These are phyloP conservation scores for Sminthopsis crassicaudata DNA, from an alignment of 2,113 vertebrate species.

Conservation along the genomic window DNA sequence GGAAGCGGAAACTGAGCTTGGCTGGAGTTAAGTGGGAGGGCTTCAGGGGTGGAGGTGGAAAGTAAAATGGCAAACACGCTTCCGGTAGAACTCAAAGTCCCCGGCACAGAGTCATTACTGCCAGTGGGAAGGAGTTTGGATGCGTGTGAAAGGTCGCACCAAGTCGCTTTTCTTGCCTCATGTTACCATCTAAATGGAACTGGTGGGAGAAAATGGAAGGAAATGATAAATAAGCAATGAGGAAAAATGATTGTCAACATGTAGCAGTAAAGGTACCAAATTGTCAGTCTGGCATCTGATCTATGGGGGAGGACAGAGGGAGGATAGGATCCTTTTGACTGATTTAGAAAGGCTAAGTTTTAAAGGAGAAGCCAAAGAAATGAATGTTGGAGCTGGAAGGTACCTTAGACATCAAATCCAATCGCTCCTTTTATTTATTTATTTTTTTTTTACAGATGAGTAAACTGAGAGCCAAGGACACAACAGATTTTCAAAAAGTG, in stretches of 20 bases:
- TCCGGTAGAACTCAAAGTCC: background rate
- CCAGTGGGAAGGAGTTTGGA: background rate
- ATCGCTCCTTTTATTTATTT: background rate
- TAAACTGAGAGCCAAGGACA: background rate
- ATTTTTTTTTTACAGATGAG: background rate
- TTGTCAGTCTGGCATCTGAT: background rate
- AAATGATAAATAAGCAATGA: background rate
- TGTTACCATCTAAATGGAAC: background rate
- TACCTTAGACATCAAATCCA: background rate
- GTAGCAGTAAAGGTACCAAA: background rate
- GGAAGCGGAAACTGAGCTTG: background rate
- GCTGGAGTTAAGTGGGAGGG: background rate
- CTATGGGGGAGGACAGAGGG: fast-evolving
- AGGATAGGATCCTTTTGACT: too few relatives aligned
- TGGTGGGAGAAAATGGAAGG: background rate
- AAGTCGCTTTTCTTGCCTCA: background rate
- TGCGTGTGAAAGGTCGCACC: background rate
- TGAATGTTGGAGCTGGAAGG: background rate
- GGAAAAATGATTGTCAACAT: background rate
- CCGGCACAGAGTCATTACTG: background rate
- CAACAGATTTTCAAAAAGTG: background rate
- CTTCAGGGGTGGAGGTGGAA: background rate
- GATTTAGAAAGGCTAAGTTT: background rate
- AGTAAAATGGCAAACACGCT: too few relatives aligned
- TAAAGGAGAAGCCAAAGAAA: background rate